phyloP scores from a whole-genome alignment of 2,113 vertebrate genomes.

The Elgaria multicarinata region DNA sequence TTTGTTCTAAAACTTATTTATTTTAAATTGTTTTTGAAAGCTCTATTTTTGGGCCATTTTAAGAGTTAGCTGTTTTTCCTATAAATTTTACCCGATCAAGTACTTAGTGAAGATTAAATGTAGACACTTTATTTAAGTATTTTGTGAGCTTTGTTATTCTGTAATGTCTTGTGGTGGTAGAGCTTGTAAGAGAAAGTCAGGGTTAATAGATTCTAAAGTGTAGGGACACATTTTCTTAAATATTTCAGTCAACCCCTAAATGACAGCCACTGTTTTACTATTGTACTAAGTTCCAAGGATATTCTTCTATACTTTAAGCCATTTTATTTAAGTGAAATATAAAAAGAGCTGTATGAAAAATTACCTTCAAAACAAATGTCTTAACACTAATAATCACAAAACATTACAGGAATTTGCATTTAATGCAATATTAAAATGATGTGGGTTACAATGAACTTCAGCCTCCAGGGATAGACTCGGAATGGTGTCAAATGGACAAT shows the following conservation, averaged over 20 bases:
- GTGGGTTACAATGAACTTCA: conserved; percentile 59
- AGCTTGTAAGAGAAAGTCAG: conserved; percentile 76
- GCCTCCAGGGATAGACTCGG: conserved; percentile 49
- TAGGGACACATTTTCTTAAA: conserved; percentile 73
- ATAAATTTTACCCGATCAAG: conserved; percentile 74
- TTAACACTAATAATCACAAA: conserved; percentile 82
- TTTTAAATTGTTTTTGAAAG: conserved; percentile 78
- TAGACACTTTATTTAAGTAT: conserved; percentile 84
- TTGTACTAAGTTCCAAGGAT: conserved; percentile 74
- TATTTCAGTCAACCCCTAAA: conserved; percentile 73
- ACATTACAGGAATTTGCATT: conserved; percentile 76
- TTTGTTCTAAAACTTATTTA: conserved; percentile 81
- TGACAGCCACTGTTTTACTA: conserved; percentile 78
- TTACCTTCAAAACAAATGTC: conserved; percentile 62
- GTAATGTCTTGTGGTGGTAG: conserved; percentile 79
- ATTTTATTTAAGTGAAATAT: conserved; percentile 76
- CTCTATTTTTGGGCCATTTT: conserved; percentile 65
- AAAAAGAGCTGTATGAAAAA: conserved; percentile 72
- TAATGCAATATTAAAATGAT: conserved; percentile 65
- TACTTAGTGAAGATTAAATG: conserved; percentile 79
- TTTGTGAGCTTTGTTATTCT: conserved; percentile 81
- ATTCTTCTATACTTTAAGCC: conserved; percentile 77
- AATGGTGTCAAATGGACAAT: conserved; percentile 78
- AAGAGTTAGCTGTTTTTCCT: conserved; percentile 76
- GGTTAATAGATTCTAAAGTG: conserved; percentile 75